Base-by-base conservation (phyloP, 2,888 invertebrate species). In the Amphiduros pacificus region DNA sequence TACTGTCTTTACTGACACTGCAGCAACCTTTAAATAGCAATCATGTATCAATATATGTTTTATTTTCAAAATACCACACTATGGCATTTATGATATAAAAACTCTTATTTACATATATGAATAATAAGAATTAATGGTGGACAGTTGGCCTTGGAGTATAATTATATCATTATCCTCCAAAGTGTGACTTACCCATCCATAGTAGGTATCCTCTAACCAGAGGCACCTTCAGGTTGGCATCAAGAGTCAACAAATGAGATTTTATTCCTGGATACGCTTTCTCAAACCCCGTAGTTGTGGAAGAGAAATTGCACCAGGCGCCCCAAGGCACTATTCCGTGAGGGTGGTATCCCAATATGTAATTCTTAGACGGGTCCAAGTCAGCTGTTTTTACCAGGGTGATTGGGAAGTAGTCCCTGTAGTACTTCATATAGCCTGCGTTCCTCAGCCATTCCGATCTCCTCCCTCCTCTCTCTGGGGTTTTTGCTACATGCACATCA, bases 291-390 rank as follows among this genome's bases (percentile, higher is more conserved):
- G 83, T 83, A 24, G 81, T 85, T 69, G 85, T 90, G 0, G 91
- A 90, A 0, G 87, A 89, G 83, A 96, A 94, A 40, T 90, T 89
- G 0, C 87, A 87, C 70, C 92, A 90, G 0, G 89, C 87, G 0
- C 94, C 94, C 26, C 89, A 87, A 54, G 22, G 28, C 3, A 56
- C 24, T 0, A 94, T 85, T 0, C 97, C 96, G 82, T 97, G 97
- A 0, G 97, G 97, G 81, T 92, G 94, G 63, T 89, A 88, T 9
- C 93, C 92, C 64, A 83, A 75, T 24, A 95, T 85, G 77, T 96
- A 96, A 82, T 93, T 93, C 72, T 85, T 88, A 32, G 87, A 84
- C 0, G 93, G 89, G 72, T 91, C 89, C 58, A 97, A 77, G 1
- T 95, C 91, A 0, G 86, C 87, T 0, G 92, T 93, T 80, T 93